Conservation (phyloP, 2,113 vertebrate species). For the Steatornis caripensis region DNA sequence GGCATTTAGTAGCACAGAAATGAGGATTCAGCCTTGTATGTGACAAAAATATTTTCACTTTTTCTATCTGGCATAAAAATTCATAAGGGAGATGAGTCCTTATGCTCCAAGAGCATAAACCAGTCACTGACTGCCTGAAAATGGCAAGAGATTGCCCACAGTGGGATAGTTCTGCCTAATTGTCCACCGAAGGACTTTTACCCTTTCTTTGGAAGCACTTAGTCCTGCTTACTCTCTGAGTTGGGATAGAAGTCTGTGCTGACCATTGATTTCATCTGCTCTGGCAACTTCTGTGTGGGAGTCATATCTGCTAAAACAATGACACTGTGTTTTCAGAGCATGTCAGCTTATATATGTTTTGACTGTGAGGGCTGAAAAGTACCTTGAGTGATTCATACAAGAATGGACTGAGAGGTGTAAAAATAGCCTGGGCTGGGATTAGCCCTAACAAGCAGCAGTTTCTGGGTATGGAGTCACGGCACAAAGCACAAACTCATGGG, state of each 20-base stretch:
- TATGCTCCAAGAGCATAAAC: background rate
- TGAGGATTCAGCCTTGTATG: background rate
- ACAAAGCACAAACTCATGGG: background rate
- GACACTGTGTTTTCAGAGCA: background rate
- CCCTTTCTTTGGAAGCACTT: background rate
- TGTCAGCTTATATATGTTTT: background rate
- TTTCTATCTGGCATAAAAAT: background rate
- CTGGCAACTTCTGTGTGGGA: background rate
- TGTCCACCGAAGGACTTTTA: background rate
- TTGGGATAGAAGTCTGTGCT: background rate
- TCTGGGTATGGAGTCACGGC: background rate
- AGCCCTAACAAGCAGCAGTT: background rate
- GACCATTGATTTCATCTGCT: background rate
- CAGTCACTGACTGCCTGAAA: background rate
- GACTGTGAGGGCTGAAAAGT: background rate
- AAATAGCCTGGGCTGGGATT: background rate
- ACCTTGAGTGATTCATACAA: background rate
- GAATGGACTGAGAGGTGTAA: background rate
- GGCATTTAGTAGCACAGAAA: background rate
- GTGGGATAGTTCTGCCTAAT: background rate
- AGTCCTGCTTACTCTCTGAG: background rate
- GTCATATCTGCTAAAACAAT: background rate
- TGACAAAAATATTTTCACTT: background rate
- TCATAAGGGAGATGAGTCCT: background rate
- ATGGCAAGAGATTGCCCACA: background rate